phyloP scores from a whole-genome alignment of 2,797 vertebrate species.

The Tympanoctomys barrerae region DNA sequence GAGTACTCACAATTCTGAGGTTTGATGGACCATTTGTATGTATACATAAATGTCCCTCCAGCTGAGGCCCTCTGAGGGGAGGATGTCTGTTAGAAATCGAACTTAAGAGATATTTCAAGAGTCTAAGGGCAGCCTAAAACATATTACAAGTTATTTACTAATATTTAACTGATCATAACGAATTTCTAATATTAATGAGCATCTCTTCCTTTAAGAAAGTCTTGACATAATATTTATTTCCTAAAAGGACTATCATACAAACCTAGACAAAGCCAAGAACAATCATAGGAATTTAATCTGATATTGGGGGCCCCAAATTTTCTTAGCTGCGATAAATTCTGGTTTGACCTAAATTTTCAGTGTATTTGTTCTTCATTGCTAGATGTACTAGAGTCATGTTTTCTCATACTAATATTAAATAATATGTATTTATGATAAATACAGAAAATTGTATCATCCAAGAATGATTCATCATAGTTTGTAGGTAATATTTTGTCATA shows the following conservation, averaged over 20 bases:
- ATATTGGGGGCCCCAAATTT: neutral
- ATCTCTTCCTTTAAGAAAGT: neutral
- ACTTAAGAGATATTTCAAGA: neutral
- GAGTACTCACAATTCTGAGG: neutral
- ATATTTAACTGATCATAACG: neutral
- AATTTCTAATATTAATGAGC: slow-evolving; percentile 5
- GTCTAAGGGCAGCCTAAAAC: neutral
- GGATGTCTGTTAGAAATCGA: slow-evolving; percentile 6
- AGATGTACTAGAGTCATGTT: neutral
- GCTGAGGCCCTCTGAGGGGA: neutral
- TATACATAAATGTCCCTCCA: neutral
- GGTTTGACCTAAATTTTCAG: neutral
- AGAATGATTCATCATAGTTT: neutral
- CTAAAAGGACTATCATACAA: neutral
- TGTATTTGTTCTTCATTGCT: neutral
- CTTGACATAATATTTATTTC: slow-evolving; percentile 4
- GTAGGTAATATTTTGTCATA: neutral
- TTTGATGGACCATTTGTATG: neutral
- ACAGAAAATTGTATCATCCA: neutral
- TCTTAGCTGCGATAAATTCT: neutral
- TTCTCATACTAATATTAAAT: neutral
- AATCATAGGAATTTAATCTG: neutral
- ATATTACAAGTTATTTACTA: neutral
- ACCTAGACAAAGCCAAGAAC: neutral
- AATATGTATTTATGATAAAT: neutral